A percentile compares a stretch with the other conserved stretches of the same genome.
Conservation (phyloP, 2,797 vertebrate species). For the Pseudochirops cupreus region DNA sequence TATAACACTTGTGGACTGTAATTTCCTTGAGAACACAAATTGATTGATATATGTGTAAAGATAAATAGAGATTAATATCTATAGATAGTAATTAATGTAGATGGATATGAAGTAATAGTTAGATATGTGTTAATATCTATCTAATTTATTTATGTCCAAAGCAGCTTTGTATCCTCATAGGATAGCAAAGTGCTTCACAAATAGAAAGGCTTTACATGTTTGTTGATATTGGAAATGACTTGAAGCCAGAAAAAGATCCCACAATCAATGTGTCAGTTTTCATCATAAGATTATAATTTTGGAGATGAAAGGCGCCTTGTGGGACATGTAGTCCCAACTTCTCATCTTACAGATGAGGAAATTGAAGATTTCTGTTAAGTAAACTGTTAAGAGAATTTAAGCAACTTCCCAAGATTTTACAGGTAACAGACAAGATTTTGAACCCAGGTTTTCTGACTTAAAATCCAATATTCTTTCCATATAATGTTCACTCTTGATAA, state of each 20-base stretch:
- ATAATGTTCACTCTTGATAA: not conserved
- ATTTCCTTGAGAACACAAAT: not conserved
- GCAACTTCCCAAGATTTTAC: not conserved
- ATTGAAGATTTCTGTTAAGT: not conserved
- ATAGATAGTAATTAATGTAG: not conserved
- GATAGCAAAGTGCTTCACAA: not conserved
- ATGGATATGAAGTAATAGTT: not conserved
- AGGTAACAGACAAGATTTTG: not conserved
- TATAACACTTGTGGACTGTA: not conserved
- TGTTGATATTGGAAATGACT: not conserved
- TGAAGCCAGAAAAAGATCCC: not conserved
- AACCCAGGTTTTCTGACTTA: not conserved
- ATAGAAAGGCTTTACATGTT: not conserved
- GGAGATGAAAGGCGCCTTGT: not conserved
- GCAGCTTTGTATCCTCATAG: not conserved
- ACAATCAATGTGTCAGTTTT: not conserved
- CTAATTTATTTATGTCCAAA: not conserved
- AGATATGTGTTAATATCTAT: not conserved
- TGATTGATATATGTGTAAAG: not conserved
- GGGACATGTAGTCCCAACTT: not conserved
- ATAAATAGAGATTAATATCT: not conserved
- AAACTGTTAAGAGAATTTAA: not conserved
- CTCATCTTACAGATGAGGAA: not conserved
- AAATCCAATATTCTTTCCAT: not conserved
- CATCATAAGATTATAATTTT: not conserved